Conservation (phyloP, 2,888 invertebrate species). For the Pantelozetes paolii region DNA sequence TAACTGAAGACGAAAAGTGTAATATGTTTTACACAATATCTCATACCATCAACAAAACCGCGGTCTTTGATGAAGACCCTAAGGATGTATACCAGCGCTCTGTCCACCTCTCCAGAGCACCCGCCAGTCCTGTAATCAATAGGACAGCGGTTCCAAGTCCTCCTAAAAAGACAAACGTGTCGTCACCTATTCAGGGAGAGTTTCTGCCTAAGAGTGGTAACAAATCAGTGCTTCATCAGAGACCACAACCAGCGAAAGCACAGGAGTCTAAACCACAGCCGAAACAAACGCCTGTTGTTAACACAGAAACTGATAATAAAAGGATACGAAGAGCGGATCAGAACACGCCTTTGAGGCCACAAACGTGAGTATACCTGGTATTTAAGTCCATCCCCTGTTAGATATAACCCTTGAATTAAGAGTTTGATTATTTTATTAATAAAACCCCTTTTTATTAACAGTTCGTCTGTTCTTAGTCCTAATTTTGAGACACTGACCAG, state of each 20-base stretch:
- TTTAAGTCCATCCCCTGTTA: no score
- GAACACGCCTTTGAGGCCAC: not conserved
- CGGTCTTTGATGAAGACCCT: constrained; percentile 30
- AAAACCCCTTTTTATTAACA: not conserved
- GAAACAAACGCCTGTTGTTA: not conserved
- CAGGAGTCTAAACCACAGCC: not conserved
- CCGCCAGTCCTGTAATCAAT: constrained; percentile 1
- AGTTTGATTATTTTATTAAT: no score
- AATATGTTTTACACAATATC: constrained; percentile 46
- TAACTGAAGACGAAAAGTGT: constrained; percentile 46
- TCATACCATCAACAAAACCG: constrained; percentile 44
- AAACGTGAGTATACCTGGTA: not conserved
- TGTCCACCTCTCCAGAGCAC: not conserved
- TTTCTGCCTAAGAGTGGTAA: constrained; percentile 2
- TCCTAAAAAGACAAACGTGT: not conserved
- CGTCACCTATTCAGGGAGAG: constrained; percentile 3
- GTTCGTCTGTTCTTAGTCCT: not conserved
- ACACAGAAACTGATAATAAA: not conserved
- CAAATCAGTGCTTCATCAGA: not conserved
- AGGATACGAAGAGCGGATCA: not conserved
- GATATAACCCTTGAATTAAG: no score
- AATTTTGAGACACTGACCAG: not conserved
- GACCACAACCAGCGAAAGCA: not conserved
- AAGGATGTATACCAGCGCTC: not conserved
- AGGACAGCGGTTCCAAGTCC: not conserved